Base-by-base conservation (phyloP, 2,113 vertebrate species). In the Malurus melanocephalus region DNA sequence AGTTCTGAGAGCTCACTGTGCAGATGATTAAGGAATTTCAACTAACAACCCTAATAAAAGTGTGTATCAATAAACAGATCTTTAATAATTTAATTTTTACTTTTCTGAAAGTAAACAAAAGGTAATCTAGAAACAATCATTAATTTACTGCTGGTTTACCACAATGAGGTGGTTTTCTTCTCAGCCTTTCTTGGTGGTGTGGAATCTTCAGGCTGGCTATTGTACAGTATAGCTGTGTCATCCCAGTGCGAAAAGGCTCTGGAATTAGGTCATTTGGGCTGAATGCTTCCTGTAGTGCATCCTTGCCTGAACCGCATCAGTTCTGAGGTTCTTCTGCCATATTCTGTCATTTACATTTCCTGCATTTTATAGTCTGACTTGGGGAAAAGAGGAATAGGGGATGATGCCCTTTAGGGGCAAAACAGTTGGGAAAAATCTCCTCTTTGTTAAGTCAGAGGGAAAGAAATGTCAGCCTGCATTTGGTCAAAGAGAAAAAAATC, bases 241-340 rank as follows among this genome's bases (percentile, higher is more conserved):
- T 87, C 38, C 68, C 62, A 62, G 83, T 87, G 61, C 14, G 62
- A 33, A 81, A 85, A 80, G 57, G 24, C 38, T 48, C 66, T n/a
- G 17, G 62, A 79, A 73, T 59, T 77, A 81, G 69, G 80, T 75
- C 16, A 57, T 85, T 83, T 75, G 67, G 76, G 51, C 62, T 91
- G 68, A 91, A 69, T 62, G 48, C 57, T 93, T 89, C 19, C 52
- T 79, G 53, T 80, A 61, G 51, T 2, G 0, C 61, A 56, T 68
- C 32, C 38, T 59, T 71, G 28, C 40, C 33, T 81, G 59, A 57
- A 68, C 26, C 49, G 30, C 32, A 88, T 91, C 69, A 67, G 48
- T 89, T 94, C 28, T 85, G 89, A 86, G 60, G 35, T 77, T 89
- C 55, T 80, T 91, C 68, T 87, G 11, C 57, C 32, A 60, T 85